Conservation (phyloP, 2,888 invertebrate species). For the Leptopilina syphax region DNA sequence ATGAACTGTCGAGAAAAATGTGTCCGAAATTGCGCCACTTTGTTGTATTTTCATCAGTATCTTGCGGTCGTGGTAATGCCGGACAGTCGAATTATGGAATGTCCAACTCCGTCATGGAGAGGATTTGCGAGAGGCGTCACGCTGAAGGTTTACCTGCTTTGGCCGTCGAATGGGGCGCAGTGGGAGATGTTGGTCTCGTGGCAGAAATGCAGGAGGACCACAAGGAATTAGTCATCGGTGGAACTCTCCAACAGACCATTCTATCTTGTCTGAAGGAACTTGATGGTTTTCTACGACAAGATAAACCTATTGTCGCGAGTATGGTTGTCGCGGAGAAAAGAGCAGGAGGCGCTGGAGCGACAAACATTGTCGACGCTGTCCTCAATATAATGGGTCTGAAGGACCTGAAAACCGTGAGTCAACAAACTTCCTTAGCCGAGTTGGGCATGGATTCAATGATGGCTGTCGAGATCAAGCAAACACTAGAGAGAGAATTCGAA, state of each 20-base stretch:
- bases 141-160: constrained; percentile 53
- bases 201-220: constrained; percentile 86
- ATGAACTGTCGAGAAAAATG: constrained; percentile 53
- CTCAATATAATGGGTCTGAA: constrained; percentile 79
- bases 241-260: constrained; percentile 92
- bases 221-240: constrained; percentile 84
- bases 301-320: constrained; percentile 84
- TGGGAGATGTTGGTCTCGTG: constrained; percentile 83
- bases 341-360: constrained; percentile 80
- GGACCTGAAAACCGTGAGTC: constrained; percentile 82
- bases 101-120: constrained; percentile 79
- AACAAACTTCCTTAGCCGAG: constrained; percentile 88
- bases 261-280: constrained; percentile 88
- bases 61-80: constrained; percentile 82
- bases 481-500: constrained; percentile 92
- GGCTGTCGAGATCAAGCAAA: constrained; percentile 97
- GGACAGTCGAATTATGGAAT: constrained; percentile 84
- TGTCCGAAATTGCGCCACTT: constrained; percentile 76
- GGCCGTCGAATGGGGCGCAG: constrained; percentile 55
- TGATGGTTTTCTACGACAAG: constrained; percentile 84
- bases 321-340: constrained; percentile 93
- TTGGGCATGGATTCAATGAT: constrained; percentile 98
- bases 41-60: constrained; percentile 83
- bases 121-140: constrained; percentile 79
- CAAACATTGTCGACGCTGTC: constrained; percentile 86